Evolutionary conservation across 2,113 vertebrate species (phyloP), one percentile per base, ranked within the genome.

Genomic region (Microcebus griseorufus): DNA sequence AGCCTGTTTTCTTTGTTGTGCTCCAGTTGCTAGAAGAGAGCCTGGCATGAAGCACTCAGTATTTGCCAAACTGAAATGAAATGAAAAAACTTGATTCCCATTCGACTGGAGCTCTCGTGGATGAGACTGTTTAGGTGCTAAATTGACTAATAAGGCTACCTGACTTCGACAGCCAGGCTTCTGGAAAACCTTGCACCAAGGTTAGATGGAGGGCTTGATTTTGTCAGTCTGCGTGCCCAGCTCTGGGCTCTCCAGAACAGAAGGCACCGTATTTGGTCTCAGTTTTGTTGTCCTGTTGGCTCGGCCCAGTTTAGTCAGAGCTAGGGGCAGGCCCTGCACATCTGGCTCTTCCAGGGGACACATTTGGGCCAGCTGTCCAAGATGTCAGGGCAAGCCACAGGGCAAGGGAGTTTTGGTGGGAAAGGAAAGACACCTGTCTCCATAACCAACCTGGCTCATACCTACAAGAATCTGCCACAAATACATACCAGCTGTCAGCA

Each of bases 221-320:
- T 97, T 96, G 93, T 97, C 94, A 96, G 27, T 78, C 97, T 84
- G 45, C 96, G 96, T 95, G 97, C 97, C 96, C 65, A 53, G 42
- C 96, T 97, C 85, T 88, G 94, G 94, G 93, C 96, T 95, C 97
- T 98, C 97, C 93, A 97, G 85, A 94, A 95, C 87, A 97, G 97
- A 96, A 97, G 94, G 96, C 95, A 97, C 93, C 95, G 92, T 97
- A 96, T 96, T 97, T 98, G 97, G 92, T 95, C 97, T 98, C 95
- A 72, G 97, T 97, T 98, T 97, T 94, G 87, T 98, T 98, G 95
- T 97, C 97, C 95, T 98, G 90, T 97, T 93, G 97, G 96, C 93
- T 98, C 97, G 96, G 97, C 97, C 97, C 96, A 98, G 93, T 98
- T 98, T 97, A 97, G 92, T 92, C 98, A 97, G 97, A 97, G 96